Conservation (phyloP, 2,888 invertebrate species). For the Disparrhopalites patrizii region DNA sequence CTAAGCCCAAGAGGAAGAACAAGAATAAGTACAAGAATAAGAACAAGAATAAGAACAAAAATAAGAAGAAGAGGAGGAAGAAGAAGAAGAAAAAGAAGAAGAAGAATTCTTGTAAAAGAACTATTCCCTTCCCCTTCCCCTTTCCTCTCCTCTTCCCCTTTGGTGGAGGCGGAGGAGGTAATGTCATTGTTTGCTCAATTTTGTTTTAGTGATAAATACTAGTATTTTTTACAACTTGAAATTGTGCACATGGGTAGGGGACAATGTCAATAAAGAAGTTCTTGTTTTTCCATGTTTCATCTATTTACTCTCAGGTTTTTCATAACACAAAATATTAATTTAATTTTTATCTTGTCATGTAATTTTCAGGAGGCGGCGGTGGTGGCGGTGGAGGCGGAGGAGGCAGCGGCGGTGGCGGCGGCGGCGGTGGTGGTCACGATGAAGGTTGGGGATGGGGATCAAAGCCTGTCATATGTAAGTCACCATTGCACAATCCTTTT, state of each 20-base stretch:
- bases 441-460: constrained; percentile 29
- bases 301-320: no score
- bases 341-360: no score
- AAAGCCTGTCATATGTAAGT: constrained; percentile 22
- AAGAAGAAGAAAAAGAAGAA: constrained; percentile 3
- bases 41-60: constrained; percentile 25
- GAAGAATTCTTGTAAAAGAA: constrained; percentile 18
- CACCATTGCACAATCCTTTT: no score
- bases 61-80: constrained; percentile 18
- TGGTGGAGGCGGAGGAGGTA: constrained; percentile 40
- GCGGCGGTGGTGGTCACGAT: neutral
- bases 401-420: constrained; percentile 26
- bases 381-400: constrained; percentile 34
- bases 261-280: no score
- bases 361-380: constrained; percentile 31
- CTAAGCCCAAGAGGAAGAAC: constrained; percentile 4
- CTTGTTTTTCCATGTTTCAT: no score
- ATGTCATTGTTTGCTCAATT: no score
- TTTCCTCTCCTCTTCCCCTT: constrained; percentile 39
- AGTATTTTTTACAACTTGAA: no score
- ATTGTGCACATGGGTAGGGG: no score
- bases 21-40: constrained; percentile 21
- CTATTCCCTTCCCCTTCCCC: constrained; percentile 43
- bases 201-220: no score
- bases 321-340: no score